Evolutionary conservation across 2,888 invertebrate genomes (phyloP), one percentile per base, ranked within the genome.

Genomic region (Drosophila yooni): DNA sequence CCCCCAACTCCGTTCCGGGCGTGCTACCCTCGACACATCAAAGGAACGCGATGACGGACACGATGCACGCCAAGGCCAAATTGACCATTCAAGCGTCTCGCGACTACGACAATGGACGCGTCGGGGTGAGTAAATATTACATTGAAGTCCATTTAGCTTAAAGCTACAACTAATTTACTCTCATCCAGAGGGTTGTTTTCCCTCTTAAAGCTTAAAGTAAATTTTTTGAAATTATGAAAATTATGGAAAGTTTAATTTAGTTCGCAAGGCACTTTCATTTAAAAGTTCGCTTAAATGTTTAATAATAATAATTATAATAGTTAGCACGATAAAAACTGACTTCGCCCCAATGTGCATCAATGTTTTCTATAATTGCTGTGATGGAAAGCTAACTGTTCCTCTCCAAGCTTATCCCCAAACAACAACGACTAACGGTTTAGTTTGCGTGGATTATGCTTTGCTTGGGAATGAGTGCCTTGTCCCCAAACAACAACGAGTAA

Each of bases 11-110:
- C 25, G 81, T 82, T 4, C 82, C 88, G 74, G 74, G 83, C 73
- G 80, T 83, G 25, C 76, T 83, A 61, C 69, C 87, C n/a, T 79
- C 88, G 36, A 77, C 91, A 92, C 92, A 92, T 91, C 74, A 95
- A 96, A 96, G 97, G 94, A 96, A 97, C 73, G 96, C 97, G 3
- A 94, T 98, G 72, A 95, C 96, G 67, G 97, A 98, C 87, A 97
- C 97, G 46, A 96, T 98, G 94, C 96, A 96, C 92, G 96, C 97
- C 63, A 98, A 98, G 93, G 97, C 97, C 58, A 95, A 97, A 89
- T 94, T 97, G 90, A 96, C 97, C 46, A 96, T 96, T 92, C 95
- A 96, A 73, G 96, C 96, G 82, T 95, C 95, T 82, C 94, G 96
- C 91, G 96, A 96, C 92, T 96, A 95, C 93, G 96, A 96, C 93